Conservation (phyloP, 2,797 vertebrate species). For the Chrosomus eos region DNA sequence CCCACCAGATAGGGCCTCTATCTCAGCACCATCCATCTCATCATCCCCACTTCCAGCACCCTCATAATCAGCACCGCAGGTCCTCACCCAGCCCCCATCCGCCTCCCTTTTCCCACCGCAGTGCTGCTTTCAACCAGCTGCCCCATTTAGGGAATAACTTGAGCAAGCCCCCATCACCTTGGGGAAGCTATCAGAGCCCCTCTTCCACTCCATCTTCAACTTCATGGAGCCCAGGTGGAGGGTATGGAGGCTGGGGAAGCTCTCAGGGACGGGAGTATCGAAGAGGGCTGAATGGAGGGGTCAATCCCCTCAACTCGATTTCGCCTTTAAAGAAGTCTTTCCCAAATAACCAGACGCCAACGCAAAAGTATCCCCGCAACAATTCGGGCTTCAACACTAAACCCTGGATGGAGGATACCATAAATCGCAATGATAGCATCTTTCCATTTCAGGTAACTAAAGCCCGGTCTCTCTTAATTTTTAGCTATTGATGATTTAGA, state of each 20-base stretch:
- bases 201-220: slow-evolving; percentile 91
- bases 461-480: background rate
- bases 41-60: slow-evolving; percentile 96
- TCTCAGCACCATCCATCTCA: slow-evolving; percentile 93
- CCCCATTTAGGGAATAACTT: slow-evolving; percentile 94
- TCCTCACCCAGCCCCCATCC: slow-evolving; percentile 96
- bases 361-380: slow-evolving; percentile 97
- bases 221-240: slow-evolving; percentile 94
- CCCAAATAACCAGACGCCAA: slow-evolving; percentile 94
- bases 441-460: slow-evolving; percentile 95
- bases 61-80: slow-evolving; percentile 94
- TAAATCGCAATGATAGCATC: slow-evolving; percentile 92
- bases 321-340: slow-evolving; percentile 99
- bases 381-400: slow-evolving; percentile 94
- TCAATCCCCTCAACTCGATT: slow-evolving; percentile 94
- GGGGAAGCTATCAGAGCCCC: slow-evolving; percentile 98
- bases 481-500: background rate
- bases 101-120: slow-evolving; percentile 93
- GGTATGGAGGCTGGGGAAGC: slow-evolving; percentile 94
- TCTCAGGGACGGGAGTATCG: slow-evolving; percentile 96
- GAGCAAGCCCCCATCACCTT: slow-evolving; percentile 94
- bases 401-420: slow-evolving; percentile 95
- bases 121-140: slow-evolving; percentile 94
- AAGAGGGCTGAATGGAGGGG: slow-evolving; percentile 91
- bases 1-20: slow-evolving; percentile 95